phyloP scores from a whole-genome alignment of 92 coral and sea anemone genomes.

The Scolanthus callimorphus region DNA sequence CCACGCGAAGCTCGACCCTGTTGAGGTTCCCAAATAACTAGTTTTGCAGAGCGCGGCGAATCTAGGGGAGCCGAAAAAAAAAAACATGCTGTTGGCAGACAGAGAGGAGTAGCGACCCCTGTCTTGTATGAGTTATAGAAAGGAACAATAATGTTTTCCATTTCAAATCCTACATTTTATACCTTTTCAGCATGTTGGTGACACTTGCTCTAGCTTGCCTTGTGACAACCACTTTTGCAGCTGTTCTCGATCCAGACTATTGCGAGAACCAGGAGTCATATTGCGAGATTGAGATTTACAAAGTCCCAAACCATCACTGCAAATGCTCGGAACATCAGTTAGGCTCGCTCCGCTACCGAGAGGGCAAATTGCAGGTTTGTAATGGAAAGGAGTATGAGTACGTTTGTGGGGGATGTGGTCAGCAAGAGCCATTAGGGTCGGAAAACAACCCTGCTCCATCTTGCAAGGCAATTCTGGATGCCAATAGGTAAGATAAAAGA shows the following conservation, averaged over 20 bases:
- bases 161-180: too few species aligned
- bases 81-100: too few species aligned
- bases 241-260: not conserved
- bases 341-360: conserved; percentile 45
- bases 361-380: conserved; percentile 43
- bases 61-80: too few species aligned
- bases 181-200: too few species aligned
- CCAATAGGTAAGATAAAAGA: conserved; percentile 3
- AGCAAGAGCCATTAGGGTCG: not conserved
- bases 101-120: too few species aligned
- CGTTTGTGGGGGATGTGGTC: not conserved
- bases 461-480: conserved; percentile 16
- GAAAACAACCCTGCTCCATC: conserved; percentile 21
- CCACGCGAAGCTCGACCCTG: too few species aligned
- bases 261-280: not conserved
- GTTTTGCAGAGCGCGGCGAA: too few species aligned
- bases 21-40: too few species aligned
- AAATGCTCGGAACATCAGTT: conserved; percentile 22
- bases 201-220: not conserved
- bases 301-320: conserved; percentile 24
- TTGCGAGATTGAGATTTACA: not conserved
- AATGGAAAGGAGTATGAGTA: conserved; percentile 26
- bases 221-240: not conserved
- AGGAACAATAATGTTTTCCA: too few species aligned
- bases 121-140: too few species aligned